A percentile compares a stretch with the other conserved stretches of the same genome.
These are phyloP conservation scores for Orthosia cruda DNA, from an alignment of 2,888 invertebrate species.

Conservation along the genomic window DNA sequence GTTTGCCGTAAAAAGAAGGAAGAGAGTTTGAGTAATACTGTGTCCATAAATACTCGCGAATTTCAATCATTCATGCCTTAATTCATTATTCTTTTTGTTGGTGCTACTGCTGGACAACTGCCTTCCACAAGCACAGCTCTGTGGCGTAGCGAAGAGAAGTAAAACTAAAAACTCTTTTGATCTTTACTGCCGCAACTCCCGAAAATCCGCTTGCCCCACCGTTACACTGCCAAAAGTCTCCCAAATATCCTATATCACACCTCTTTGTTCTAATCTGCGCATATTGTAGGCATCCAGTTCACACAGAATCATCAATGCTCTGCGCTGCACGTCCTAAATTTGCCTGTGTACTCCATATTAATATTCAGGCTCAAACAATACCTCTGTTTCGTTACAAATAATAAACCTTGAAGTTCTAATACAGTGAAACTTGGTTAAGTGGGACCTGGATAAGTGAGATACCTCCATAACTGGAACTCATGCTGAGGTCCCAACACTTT, in stretches of 20 bases:
- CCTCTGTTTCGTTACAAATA: conserved; percentile 18
- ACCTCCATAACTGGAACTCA: too few relatives aligned
- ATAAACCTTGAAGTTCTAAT: conserved; percentile 10
- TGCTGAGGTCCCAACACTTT: too few relatives aligned
- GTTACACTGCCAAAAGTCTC: too few relatives aligned
- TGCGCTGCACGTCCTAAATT: not conserved
- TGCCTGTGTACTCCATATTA: not conserved
- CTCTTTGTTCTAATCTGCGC: not conserved
- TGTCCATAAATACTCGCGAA: too few relatives aligned
- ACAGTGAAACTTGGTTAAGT: too few relatives aligned
- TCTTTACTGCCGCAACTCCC: too few relatives aligned
- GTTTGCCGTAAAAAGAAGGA: too few relatives aligned
- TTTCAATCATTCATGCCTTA: not conserved
- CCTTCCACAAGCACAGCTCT: not conserved
- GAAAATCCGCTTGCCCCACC: not conserved
- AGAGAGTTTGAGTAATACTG: too few relatives aligned
- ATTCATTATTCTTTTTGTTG: not conserved
- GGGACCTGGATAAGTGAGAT: too few relatives aligned
- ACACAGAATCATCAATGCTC: conserved; percentile 1
- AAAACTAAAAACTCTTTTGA: not conserved
- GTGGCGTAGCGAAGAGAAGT: not conserved
- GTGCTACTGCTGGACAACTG: not conserved
- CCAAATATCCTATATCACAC: not conserved
- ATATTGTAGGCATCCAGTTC: not conserved
- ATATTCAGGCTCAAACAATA: conserved; percentile 6